Percentiles rank a stretch among this genome's conserved stretches.
phyloP scores from a whole-genome alignment of 2,888 invertebrate species.

The Philonicus albiceps region DNA sequence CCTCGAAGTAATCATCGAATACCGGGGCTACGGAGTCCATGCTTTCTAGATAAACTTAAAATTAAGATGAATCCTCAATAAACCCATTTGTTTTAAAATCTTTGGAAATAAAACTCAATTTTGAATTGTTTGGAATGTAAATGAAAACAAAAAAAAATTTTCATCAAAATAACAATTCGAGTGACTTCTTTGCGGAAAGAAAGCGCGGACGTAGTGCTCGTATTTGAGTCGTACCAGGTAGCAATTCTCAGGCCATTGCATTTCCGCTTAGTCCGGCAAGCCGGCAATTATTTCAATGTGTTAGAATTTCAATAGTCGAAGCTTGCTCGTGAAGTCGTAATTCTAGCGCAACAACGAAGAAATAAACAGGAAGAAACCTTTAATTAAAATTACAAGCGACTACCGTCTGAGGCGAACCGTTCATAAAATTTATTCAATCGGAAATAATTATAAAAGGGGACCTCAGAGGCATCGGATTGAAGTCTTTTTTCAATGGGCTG shows the following conservation, averaged over 20 bases:
- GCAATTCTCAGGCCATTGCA: constrained; percentile 22
- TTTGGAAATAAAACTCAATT: too few species aligned
- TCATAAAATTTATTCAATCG: constrained; percentile 38
- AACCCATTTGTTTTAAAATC: too few species aligned
- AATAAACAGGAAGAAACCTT: constrained; percentile 64
- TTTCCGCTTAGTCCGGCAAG: constrained; percentile 14
- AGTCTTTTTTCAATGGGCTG: background rate
- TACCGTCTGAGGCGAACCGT: constrained; percentile 49
- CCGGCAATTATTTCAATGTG: background rate
- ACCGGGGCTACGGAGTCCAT: too few species aligned
- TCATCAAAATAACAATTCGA: background rate
- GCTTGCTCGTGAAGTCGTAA: background rate
- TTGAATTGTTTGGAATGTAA: background rate
- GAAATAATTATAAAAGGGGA: constrained; percentile 24
- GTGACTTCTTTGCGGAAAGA: background rate
- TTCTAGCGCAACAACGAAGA: constrained; percentile 43
- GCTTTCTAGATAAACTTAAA: too few species aligned
- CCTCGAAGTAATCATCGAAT: too few species aligned
- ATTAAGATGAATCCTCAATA: too few species aligned
- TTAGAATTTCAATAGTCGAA: constrained; percentile 22
- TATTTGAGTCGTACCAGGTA: background rate
- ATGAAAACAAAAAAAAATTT: background rate
- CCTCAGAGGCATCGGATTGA: background rate
- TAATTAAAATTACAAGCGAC: constrained; percentile 61
- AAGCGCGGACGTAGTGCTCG: background rate